Conservation (phyloP, 2,888 invertebrate genomes). For the Agelastica alni region DNA sequence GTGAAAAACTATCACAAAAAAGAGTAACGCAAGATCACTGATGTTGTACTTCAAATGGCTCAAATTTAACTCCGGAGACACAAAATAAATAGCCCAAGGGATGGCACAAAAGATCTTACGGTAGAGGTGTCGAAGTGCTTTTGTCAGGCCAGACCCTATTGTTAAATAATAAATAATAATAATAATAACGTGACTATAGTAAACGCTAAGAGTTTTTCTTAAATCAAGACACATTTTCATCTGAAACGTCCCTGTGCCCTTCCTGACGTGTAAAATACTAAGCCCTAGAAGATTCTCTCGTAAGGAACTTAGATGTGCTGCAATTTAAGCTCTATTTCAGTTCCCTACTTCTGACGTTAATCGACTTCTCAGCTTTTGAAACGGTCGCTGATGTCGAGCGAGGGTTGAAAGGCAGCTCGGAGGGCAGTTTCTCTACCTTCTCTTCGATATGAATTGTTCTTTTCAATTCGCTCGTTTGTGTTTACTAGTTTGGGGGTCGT, state of each 20-base stretch:
- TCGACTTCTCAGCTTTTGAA: slow-evolving; percentile 55
- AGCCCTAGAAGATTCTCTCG: slow-evolving; percentile 50
- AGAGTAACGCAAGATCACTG: no score
- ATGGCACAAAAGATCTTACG: no score
- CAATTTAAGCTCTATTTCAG: slow-evolving; percentile 58
- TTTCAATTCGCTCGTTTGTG: slow-evolving; percentile 35
- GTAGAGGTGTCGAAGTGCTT: neutral
- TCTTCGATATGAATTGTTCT: slow-evolving; percentile 41
- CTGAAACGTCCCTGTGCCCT: slow-evolving; percentile 27
- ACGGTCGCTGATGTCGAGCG: slow-evolving; percentile 46
- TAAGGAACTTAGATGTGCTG: slow-evolving; percentile 55
- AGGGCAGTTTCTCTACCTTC: slow-evolving; percentile 32
- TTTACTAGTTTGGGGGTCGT: slow-evolving; percentile 31
- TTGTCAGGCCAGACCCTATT: no score
- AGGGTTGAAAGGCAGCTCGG: slow-evolving; percentile 27
- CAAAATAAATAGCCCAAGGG: no score
- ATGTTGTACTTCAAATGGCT: no score
- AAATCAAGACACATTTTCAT: slow-evolving; percentile 18
- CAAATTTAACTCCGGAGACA: neutral
- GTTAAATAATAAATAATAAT: neutral
- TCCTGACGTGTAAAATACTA: slow-evolving; percentile 53
- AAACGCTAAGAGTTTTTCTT: neutral
- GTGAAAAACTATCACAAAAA: no score
- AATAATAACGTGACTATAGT: neutral
- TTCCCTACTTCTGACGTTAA: slow-evolving; percentile 56